Percentiles rank a stretch among this genome's conserved stretches.
phyloP scores from a whole-genome alignment of 1,140 invertebrate genomes.

The Ridgeia piscesae region DNA sequence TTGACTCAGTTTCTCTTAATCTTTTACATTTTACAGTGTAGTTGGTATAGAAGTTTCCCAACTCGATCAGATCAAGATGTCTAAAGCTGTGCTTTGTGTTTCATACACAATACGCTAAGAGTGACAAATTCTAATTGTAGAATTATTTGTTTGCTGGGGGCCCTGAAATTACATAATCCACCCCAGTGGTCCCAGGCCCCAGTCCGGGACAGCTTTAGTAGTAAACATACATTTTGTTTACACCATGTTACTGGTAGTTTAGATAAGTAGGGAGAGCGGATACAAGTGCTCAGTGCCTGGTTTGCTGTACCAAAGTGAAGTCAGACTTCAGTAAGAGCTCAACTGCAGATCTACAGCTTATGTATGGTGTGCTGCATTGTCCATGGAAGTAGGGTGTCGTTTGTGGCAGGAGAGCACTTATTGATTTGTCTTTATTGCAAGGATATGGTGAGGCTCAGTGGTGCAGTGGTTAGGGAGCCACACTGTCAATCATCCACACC shows the following conservation, averaged over 20 bases:
- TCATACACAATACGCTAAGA: neutral
- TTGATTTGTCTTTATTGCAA: neutral
- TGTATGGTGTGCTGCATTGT: too few relatives aligned
- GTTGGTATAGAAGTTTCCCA: neutral
- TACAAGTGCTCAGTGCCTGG: too few relatives aligned
- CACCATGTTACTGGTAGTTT: neutral
- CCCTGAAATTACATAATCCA: neutral
- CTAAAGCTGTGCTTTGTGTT: neutral
- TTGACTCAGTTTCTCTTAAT: too few relatives aligned
- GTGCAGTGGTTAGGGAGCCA: too few relatives aligned
- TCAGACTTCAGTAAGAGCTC: too few relatives aligned
- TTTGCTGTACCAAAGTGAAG: too few relatives aligned
- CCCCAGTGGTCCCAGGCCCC: neutral
- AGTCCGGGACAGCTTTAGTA: neutral
- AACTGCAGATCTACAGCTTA: too few relatives aligned
- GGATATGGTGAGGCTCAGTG: too few relatives aligned
- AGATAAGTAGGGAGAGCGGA: neutral
- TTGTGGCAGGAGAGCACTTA: neutral
- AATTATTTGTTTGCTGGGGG: neutral
- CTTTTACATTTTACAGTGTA: neutral
- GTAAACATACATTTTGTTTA: neutral
- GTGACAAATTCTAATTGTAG: neutral
- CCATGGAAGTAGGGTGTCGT: neutral
- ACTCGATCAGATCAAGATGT: neutral
- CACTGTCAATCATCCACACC: too few relatives aligned